Percentiles rank a stretch among this genome's conserved stretches.
Evolutionary conservation across 2,797 vertebrate species (phyloP).

Genomic region (Liasis olivaceus): DNA sequence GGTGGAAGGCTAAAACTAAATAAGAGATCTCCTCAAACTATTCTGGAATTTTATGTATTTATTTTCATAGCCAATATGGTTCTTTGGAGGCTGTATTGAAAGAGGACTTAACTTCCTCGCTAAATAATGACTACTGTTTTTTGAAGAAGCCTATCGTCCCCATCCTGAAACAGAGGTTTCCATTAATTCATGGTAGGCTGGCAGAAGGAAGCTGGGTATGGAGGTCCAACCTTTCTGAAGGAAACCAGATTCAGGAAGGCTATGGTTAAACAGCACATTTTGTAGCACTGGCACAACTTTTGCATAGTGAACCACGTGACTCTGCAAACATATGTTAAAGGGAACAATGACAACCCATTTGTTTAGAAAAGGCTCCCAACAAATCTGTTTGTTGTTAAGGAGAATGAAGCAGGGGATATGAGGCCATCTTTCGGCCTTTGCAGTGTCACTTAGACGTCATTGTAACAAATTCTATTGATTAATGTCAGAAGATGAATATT

Average conservation of each 20-base stretch:
- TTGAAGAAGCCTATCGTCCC: not conserved
- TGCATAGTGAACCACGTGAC: conserved; percentile 35
- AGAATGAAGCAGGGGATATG: not conserved
- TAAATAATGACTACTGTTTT: not conserved
- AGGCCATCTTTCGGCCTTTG: conserved; percentile 40
- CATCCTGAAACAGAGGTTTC: not conserved
- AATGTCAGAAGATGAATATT: conserved; percentile 46
- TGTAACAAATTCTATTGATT: conserved; percentile 14
- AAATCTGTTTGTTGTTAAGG: conserved; percentile 23
- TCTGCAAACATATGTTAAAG: conserved; percentile 29
- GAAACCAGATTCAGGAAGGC: not conserved
- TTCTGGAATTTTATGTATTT: not conserved
- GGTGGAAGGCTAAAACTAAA: conserved; percentile 19
- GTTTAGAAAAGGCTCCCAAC: conserved; percentile 36
- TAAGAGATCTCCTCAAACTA: not conserved
- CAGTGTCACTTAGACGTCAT: conserved; percentile 28
- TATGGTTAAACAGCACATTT: not conserved
- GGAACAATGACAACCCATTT: conserved; percentile 17
- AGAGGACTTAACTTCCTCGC: not conserved
- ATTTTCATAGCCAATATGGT: not conserved
- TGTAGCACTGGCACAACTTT: conserved; percentile 15
- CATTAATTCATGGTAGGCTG: not conserved
- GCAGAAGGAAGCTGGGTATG: not conserved
- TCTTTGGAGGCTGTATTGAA: not conserved
- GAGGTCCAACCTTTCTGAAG: not conserved